These are phyloP conservation scores for Pantherophis guttatus DNA, from an alignment of 2,113 vertebrate species.

Conservation along the genomic window DNA sequence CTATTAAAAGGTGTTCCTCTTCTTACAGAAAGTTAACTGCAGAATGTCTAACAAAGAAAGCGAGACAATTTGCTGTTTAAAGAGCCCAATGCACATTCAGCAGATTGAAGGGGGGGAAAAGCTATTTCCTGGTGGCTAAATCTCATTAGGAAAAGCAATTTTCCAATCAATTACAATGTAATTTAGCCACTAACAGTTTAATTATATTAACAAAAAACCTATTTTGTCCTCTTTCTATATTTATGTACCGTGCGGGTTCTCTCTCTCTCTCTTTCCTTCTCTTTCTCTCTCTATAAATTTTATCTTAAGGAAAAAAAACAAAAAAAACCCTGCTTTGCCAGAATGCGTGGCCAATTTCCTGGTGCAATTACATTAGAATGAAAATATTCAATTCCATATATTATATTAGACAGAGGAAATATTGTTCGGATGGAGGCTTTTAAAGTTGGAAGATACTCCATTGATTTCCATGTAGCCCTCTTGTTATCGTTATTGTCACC, in stretches of 20 bases:
- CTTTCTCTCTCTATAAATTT: constrained; percentile 20
- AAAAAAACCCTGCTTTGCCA: constrained; percentile 7
- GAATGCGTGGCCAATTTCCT: constrained; percentile 20
- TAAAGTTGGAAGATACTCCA: constrained; percentile 30
- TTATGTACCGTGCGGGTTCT: constrained; percentile 35
- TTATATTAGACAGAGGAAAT: constrained; percentile 35
- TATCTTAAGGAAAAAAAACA: neutral
- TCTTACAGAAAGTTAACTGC: neutral
- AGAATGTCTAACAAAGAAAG: neutral
- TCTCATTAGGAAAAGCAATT: constrained; percentile 78
- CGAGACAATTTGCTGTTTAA: constrained; percentile 62
- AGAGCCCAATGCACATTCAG: constrained; percentile 57
- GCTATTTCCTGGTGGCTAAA: constrained; percentile 70
- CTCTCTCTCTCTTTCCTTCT: neutral
- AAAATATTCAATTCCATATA: constrained; percentile 45
- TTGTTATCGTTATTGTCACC: constrained; percentile 51
- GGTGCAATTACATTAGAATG: constrained; percentile 39
- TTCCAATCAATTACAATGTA: constrained; percentile 75
- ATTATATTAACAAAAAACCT: constrained; percentile 64
- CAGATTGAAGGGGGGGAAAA: constrained; percentile 48
- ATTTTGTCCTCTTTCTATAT: constrained; percentile 54
- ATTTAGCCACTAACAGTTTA: constrained; percentile 75
- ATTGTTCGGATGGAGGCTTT: constrained; percentile 18
- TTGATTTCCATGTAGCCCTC: constrained; percentile 46
- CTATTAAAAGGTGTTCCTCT: fast-evolving